Evolutionary conservation across 2,113 vertebrate genomes (phyloP), one percentile per base, ranked within the genome.

Genomic region (Anseranas semipalmata): DNA sequence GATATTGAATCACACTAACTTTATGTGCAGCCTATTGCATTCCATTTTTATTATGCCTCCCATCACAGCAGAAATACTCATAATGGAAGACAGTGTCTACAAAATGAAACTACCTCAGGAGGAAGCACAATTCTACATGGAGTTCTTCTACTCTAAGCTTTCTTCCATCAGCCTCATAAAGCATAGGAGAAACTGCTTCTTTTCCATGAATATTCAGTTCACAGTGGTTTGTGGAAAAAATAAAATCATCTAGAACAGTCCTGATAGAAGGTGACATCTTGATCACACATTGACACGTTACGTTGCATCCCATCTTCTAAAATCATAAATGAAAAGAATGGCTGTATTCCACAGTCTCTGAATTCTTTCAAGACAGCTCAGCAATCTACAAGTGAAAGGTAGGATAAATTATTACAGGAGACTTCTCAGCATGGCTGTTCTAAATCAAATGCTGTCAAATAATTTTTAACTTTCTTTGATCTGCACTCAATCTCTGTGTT

Each of bases 381-480:
- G 94, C 91, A 92, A 89, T 97, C 96, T 95, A 82, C 22, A 1
- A 96, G 83, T 96, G 96, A 96, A 95, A 97, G 96, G 89, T 92
- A 95, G 92, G 96, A 95, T 90, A 95, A 96, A 94, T 97, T 92
- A 97, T 97, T 96, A 84, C 87, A 87, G 76, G 95, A 96, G 92
- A 95, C 83, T 97, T 97, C 93, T 71, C 83, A 72, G 53, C 32
- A 53, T 90, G 91, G 89, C 98, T 98, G 97, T 96, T 98, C 95
- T 94, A 76, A 95, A 97, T 98, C 97, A 98, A 97, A 96, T 79
- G 90, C 95, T 98, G 98, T 98, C 98, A 98, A 97, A 98, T 98
- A 97, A 96, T 95, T 95, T 96, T 95, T 94, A 97, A 96, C 87
- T 94, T 97, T 83, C 97, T 98, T 97, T 98, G 97, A 98, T 97